Percentiles rank a stretch among this genome's conserved stretches.
phyloP scores from a whole-genome alignment of 2,888 invertebrate species.

The Eutolmus rufibarbis region DNA sequence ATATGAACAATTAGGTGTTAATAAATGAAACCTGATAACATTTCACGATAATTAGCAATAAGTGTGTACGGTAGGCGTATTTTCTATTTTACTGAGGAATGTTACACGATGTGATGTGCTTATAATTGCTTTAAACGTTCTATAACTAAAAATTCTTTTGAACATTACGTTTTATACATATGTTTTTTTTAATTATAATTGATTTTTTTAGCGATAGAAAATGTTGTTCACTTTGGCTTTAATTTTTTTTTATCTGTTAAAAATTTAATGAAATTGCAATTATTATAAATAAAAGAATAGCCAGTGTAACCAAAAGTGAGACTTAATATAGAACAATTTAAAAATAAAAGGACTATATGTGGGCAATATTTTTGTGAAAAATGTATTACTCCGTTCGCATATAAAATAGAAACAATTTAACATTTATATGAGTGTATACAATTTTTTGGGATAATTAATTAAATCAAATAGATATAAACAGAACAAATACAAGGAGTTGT shows the following conservation, averaged over 20 bases:
- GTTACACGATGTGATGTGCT: slow-evolving; percentile 14
- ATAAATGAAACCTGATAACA: neutral
- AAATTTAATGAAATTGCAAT: neutral
- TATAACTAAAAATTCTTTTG: neutral
- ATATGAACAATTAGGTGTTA: neutral
- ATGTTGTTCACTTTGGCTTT: neutral
- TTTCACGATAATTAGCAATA: neutral
- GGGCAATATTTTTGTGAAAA: slow-evolving; percentile 19
- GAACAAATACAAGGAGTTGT: neutral
- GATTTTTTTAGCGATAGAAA: neutral
- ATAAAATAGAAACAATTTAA: neutral
- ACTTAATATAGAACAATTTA: neutral
- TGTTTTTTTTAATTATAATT: neutral
- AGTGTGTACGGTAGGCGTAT: neutral
- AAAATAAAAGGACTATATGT: neutral
- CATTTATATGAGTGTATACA: neutral
- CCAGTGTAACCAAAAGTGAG: neutral
- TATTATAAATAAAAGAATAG: neutral
- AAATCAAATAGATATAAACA: neutral
- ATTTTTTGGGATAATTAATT: neutral
- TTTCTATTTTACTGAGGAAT: neutral
- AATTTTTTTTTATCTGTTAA: neutral
- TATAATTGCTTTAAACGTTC: slow-evolving; percentile 9
- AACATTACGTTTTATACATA: neutral
- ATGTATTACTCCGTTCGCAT: slow-evolving; percentile 14